A percentile compares a stretch with the other conserved stretches of the same genome.
Evolutionary conservation across 2,888 invertebrate species (phyloP).

Genomic region (Seira ritae): DNA sequence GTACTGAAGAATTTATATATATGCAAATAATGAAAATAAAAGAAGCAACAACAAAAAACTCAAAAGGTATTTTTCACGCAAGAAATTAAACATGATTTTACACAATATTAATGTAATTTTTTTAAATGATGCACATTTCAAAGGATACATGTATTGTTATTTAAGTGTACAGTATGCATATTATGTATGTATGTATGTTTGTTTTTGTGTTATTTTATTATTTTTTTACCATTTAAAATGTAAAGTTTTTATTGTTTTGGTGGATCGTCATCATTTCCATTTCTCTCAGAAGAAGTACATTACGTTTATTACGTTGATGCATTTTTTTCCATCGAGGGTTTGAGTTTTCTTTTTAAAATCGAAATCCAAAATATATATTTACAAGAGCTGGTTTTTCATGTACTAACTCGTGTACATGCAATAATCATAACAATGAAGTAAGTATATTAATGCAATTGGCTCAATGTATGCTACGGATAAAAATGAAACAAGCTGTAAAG

Average conservation of each 20-base stretch:
- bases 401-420: too few species aligned
- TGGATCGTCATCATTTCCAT: background rate
- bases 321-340: background rate
- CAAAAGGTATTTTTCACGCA: slow-evolving; percentile 48
- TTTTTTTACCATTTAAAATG: too few species aligned
- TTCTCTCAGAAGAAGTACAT: background rate
- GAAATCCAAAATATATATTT: background rate
- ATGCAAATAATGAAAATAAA: slow-evolving; percentile 34
- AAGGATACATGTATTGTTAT: slow-evolving; percentile 25
- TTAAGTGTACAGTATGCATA: background rate
- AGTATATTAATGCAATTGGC: background rate
- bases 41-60: slow-evolving; percentile 20
- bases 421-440: too few species aligned
- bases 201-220: background rate
- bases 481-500: slow-evolving; percentile 5
- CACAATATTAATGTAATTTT: slow-evolving; percentile 16
- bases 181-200: background rate
- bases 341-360: background rate
- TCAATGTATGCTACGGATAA: background rate
- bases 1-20: background rate
- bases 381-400: background rate
- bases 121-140: slow-evolving; percentile 20
- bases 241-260: background rate
- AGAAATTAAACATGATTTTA: slow-evolving; percentile 61
- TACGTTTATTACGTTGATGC: background rate